These are phyloP conservation scores for Pachypanchax playfairii DNA, from an alignment of 2,113 vertebrate species.

Conservation along the genomic window DNA sequence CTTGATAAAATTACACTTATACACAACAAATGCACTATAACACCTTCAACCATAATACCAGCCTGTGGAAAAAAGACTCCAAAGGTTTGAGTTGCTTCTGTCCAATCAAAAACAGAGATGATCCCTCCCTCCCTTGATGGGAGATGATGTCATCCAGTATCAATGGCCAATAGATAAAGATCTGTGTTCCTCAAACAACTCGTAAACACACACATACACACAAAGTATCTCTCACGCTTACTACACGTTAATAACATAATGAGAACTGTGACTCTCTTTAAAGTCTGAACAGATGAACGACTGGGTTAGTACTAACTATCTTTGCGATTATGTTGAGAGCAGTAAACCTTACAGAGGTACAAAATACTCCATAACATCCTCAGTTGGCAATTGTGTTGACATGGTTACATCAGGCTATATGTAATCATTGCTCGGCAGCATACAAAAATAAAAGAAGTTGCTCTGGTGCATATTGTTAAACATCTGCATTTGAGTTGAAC, in stretches of 20 bases:
- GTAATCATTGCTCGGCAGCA: slow-evolving; percentile 73
- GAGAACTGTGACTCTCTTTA: slow-evolving; percentile 36
- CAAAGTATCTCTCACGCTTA: slow-evolving; percentile 40
- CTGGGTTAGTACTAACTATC: slow-evolving; percentile 35
- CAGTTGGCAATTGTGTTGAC: slow-evolving; percentile 72
- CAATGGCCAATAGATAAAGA: slow-evolving; percentile 67
- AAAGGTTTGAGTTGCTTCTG: slow-evolving; percentile 25
- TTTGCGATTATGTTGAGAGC: slow-evolving; percentile 46
- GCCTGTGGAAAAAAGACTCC: slow-evolving; percentile 51
- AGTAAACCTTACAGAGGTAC: slow-evolving; percentile 66
- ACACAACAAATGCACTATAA: slow-evolving; percentile 80
- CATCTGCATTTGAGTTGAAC: slow-evolving; percentile 64
- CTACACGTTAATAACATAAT: slow-evolving; percentile 52
- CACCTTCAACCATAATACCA: slow-evolving; percentile 71
- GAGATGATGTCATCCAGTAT: slow-evolving; percentile 50
- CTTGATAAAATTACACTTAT: slow-evolving; percentile 79
- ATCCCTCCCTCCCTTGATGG: slow-evolving; percentile 27
- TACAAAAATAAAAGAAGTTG: slow-evolving; percentile 80
- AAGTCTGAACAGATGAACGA: slow-evolving; percentile 44
- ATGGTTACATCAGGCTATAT: slow-evolving; percentile 68
- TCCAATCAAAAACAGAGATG: slow-evolving; percentile 30
- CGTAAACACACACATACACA: slow-evolving; percentile 41
- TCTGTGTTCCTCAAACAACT: slow-evolving; percentile 43
- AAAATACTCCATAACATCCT: slow-evolving; percentile 68
- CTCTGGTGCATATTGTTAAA: slow-evolving; percentile 76